Base-by-base conservation (phyloP, 2,888 invertebrate species). In the Yponomeuta plumbellus region DNA sequence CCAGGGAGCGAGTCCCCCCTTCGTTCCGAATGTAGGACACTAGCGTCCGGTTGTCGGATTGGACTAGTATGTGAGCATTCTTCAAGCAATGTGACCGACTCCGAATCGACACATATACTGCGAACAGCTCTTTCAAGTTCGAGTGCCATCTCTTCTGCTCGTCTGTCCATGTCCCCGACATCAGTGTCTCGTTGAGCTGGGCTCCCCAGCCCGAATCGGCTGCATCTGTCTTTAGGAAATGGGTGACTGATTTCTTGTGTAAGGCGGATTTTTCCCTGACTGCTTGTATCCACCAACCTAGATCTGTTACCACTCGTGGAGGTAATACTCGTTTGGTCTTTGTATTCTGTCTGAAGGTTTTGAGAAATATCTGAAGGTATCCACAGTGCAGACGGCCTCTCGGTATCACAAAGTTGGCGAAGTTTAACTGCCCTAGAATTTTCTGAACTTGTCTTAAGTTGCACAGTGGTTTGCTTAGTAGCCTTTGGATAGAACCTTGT, bases 161-260 rank as follows among this genome's bases (percentile, higher is more conserved):
- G 4, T 10, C 3, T 0, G 34, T 26, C 73, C 73, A 74, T 0
- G 1, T 66, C 2, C 70, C 73, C 20, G 70, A 66, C 11, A 73
- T 65, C 3, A 34, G n/a, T 0, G 57, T 8, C 2, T 63, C 65
- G 65, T 71, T 69, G 20, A 75, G 22, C 0, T 70, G 70, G 2
- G 72, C 71, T 21, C 72, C 73, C 71, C 75, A 73, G 4, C 70
- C 71, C 10, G 66, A 61, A 67, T 72, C 69, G 59, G 70, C 68
- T 66, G 71, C 70, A 26, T 71, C 70, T 57, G 71, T 70, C 5
- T 70, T 70, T 40, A 71, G 61, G 39, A 72, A 71, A 59, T 72
- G 71, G 10, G 69, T 70, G 3, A 71, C 66, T 11, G 66, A 40
- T 52, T 66, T 66, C 13, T 67, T 65, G 65, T 66, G 62, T 3